Evolutionary conservation across 1,140 invertebrate species (phyloP), one percentile per base, ranked within the genome.

Genomic region (Dinoponera quadriceps): DNA sequence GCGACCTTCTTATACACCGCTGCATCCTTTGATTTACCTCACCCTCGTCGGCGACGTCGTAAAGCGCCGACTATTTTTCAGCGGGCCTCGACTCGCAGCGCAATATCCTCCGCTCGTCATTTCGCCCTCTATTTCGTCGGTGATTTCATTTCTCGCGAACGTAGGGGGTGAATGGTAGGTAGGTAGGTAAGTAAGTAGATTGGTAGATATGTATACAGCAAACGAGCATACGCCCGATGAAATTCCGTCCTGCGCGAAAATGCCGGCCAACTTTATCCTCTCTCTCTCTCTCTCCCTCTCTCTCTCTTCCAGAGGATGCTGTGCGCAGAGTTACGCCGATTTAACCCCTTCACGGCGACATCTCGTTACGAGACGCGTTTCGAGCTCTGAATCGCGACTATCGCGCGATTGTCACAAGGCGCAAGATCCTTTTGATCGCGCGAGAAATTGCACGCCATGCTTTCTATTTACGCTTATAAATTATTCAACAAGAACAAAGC

Each of bases 101-200:
- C 74, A 77, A 77, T 77, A 68, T 77, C 25, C 49, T 44, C 29
- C 29, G 38, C 7, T 44, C 22, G 49, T 78, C 20, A 55, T 69
- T 69, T 55, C 22, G 49, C 29, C 18, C 48, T 55, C 29, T 66
- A 66, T 77, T 54, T 68, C 20, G 18, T 1, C 49, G 29, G 74
- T 78, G 27, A 68, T 78, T 78, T 78, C 63, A 78, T 78, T 68
- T 68, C 48, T 55, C 22, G 49, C 63, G 29, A 18, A 68, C 18
- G 63, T 68, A 44, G 27, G 27, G 38, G 38, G 7, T 44, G 9
- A 9, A 11, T 44, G 38, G 29, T 33, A 33, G 5, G 2, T 2
- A 33, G 5, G 2, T 2, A 33, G 38, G 38, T 44, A 9, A 9
- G 7, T 44, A 11, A 44, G 38, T 44, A 44, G 7, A 44, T 73